Base-by-base conservation (phyloP, 2,113 vertebrate genomes). In the Malurus cyaneus region DNA sequence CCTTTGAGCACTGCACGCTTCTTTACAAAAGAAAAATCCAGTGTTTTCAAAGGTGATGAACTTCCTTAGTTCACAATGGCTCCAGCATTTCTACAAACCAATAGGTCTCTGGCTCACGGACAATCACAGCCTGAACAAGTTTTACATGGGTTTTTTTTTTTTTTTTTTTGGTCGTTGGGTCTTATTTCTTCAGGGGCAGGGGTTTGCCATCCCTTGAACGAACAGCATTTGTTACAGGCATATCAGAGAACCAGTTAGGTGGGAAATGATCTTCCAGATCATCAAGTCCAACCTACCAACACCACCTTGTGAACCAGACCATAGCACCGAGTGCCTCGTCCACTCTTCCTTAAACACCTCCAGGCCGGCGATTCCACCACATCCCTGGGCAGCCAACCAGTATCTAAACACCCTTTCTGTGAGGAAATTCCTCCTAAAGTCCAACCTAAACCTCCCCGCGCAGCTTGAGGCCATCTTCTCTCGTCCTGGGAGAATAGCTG, bases 31-130 rank as follows among this genome's bases (percentile, higher is more conserved):
- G 65, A 34, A 42, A 59, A 50, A 14, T 32, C 6, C 14, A 0
- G 2, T 18, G 28, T 11, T 79, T 74, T 41, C 29, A 31, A 34
- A 80, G 60, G 46, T 3, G 70, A 39, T 10, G 14, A 53, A 49
- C 34, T 64, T 29, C 47, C 18, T 26, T 3, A 41, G 31, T 2
- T 31, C 0, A 0, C 52, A 23, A 14, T 2, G 14, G 26, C 70
- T 59, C 47, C 46, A 26, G 17, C 46, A 10, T 24, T 77, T 23
- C 34, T 32, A 26, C 23, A 49, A 16, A 70, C 13, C 50, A 41
- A 19, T 0, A 32, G 6, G 11, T 4, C 25, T 36, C 46, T 28
- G 61, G 39, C 32, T 36, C 17, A 8, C 1, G 4, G 62, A 18
- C 36, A 67, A 10, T 9, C 36, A 9, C 32, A 15, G 19, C 0